Percentiles rank a stretch among this genome's conserved stretches.
Evolutionary conservation across 1,140 invertebrate species (phyloP).

Genomic region (Neodiprion virginianus): DNA sequence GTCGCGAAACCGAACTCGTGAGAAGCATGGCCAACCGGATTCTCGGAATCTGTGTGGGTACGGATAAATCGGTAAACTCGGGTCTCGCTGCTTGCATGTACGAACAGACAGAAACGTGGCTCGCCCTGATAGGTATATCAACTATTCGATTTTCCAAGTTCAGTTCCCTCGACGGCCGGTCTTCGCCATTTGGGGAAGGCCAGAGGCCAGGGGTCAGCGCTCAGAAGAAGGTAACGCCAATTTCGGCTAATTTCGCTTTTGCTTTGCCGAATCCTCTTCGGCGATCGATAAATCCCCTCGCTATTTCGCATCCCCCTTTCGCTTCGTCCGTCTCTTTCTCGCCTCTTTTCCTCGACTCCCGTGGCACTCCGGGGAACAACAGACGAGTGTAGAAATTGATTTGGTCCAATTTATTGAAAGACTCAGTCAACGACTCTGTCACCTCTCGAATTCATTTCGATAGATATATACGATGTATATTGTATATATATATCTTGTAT

Average conservation of each 20-base stretch:
- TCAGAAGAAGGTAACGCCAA: not conserved
- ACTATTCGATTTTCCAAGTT: no score
- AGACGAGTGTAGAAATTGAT: not conserved
- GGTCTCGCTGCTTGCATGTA: no score
- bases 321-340: not conserved
- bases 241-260: not conserved
- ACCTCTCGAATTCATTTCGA: no score
- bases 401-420: constrained; percentile 5
- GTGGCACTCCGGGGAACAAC: not conserved
- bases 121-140: no score
- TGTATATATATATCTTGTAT: no score
- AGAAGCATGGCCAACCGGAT: not conserved
- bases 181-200: not conserved
- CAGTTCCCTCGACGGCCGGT: no score
- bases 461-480: no score
- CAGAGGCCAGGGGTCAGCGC: not conserved
- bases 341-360: not conserved
- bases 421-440: not conserved
- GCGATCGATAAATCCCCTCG: not conserved
- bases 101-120: no score
- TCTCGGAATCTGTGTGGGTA: not conserved
- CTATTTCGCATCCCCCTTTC: not conserved
- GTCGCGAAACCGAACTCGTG: not conserved
- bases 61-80: not conserved
- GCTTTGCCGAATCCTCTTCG: not conserved